These are phyloP conservation scores for Sceloporus tristichus DNA, from an alignment of 2,113 vertebrate species.

Conservation along the genomic window DNA sequence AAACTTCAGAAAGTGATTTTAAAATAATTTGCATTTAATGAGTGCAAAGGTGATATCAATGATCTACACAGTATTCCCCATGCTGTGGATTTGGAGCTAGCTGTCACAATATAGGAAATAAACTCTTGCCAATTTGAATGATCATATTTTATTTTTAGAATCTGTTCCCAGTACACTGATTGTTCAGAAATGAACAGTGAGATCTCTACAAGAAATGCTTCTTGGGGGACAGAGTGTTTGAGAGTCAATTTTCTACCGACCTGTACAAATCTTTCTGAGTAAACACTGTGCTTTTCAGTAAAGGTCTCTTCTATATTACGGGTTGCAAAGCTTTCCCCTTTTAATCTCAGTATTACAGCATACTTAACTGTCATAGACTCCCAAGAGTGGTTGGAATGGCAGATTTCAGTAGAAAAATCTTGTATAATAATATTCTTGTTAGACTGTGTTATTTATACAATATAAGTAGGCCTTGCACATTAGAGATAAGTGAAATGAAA, in stretches of 20 bases:
- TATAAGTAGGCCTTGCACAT: background rate
- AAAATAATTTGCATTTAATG: slow-evolving; percentile 65
- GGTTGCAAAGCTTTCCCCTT: background rate
- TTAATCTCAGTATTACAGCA: background rate
- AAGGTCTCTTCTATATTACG: background rate
- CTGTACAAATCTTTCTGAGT: background rate
- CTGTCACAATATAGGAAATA: slow-evolving; percentile 46
- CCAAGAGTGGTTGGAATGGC: slow-evolving; percentile 21
- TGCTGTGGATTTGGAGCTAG: slow-evolving; percentile 22
- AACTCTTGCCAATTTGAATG: slow-evolving; percentile 59
- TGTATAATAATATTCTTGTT: background rate
- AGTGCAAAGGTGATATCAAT: slow-evolving; percentile 33
- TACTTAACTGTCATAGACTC: background rate
- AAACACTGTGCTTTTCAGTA: rapidly evolving
- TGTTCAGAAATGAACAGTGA: slow-evolving; percentile 19
- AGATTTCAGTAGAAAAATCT: background rate
- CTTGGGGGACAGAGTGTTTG: slow-evolving; percentile 5
- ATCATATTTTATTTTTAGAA: slow-evolving; percentile 46
- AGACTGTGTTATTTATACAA: slow-evolving; percentile 29
- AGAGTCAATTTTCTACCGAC: slow-evolving; percentile 2
- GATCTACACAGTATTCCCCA: slow-evolving; percentile 36
- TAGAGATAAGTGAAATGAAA: background rate
- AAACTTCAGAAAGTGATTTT: slow-evolving; percentile 57
- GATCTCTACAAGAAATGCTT: slow-evolving; percentile 9
- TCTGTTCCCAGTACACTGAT: slow-evolving; percentile 45